Evolutionary conservation across 92 coral and sea anemone species (phyloP).

Genomic region (Galaxea fascicularis): DNA sequence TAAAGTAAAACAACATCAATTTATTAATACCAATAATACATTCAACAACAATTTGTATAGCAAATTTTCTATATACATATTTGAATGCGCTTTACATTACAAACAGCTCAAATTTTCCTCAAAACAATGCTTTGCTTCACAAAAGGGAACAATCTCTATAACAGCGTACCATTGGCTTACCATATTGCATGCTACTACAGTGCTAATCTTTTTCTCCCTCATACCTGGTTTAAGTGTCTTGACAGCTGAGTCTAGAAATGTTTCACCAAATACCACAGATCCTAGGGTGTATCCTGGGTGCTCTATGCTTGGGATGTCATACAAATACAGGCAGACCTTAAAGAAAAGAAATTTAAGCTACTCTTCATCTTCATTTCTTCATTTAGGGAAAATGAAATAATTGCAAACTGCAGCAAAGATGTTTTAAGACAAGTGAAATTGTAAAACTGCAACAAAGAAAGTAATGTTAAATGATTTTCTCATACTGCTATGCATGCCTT

Average conservation of each 20-base stretch:
- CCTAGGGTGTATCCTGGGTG: constrained; percentile 80
- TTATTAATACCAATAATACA: neutral
- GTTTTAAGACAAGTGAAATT: too few relatives aligned
- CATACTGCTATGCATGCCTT: neutral
- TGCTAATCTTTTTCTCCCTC: neutral
- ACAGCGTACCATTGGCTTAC: neutral
- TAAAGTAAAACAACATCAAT: neutral
- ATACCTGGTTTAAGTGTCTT: constrained; percentile 67
- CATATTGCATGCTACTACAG: neutral
- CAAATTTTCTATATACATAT: too few relatives aligned
- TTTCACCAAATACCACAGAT: constrained; percentile 87
- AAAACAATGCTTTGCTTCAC: too few relatives aligned
- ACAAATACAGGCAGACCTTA: constrained; percentile 74
- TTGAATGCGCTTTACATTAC: too few relatives aligned
- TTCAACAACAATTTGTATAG: too few relatives aligned
- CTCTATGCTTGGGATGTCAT: constrained; percentile 88
- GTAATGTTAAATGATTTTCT: neutral
- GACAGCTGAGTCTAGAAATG: constrained; percentile 81
- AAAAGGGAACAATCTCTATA: too few relatives aligned
- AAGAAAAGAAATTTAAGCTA: neutral
- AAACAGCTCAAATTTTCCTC: too few relatives aligned
- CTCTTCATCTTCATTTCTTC: neutral
- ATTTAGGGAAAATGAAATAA: neutral
- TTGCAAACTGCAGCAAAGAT: too few relatives aligned
- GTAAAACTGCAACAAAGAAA: too few relatives aligned